Base-by-base conservation (phyloP, 1,140 invertebrate genomes). In the Mizuhopecten yessoensis region DNA sequence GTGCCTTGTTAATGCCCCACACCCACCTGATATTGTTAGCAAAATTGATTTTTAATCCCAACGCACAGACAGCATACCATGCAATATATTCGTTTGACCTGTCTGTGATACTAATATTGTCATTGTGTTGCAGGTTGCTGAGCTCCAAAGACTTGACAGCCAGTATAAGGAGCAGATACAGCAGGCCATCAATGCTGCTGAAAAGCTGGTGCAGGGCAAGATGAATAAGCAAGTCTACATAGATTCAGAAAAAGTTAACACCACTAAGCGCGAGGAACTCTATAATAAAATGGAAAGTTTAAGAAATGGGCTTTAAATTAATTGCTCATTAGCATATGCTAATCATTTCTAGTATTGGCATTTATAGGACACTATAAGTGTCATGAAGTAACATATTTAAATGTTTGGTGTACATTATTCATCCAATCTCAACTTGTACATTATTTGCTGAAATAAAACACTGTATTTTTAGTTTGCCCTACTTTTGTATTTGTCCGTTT, bases 191-290 rank as follows among this genome's bases (percentile, higher is more conserved):
- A 93, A 89, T 33, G 91, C 91, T 87, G 97, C 97, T 86, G 98
- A 98, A 89, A 98, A 98, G 95, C 95, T 98, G 34, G 97, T 98
- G 15, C 96, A 97, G 17, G 97, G 97, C 7, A 98, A 98, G 96
- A 97, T 98, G 91, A 96, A 96, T 88, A 97, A 98, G 90, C 97
- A 97, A 86, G 97, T 97, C 91, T 98, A 98, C 94, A 95, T 98
- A 33, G 98, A 98, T 88, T 96, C 97, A 33, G 98, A 98, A 91
- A 95, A 96, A 42, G 95, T 94, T 34, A 97, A 97, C 34, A 96
- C 96, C 34, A 97, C 97, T 92, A 98, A 98, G 95, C 97, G 97
- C 93, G 97, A 98, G 89, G 98, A 98, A 34, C 97, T 97, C 89
- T 97, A 97, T 39, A 97, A 98, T 87, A 98, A 98, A 96, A 98